Percentiles rank a stretch among this genome's conserved stretches.
These are phyloP conservation scores for Hycleus cichorii DNA, from an alignment of 1,140 invertebrate genomes.

Conservation along the genomic window DNA sequence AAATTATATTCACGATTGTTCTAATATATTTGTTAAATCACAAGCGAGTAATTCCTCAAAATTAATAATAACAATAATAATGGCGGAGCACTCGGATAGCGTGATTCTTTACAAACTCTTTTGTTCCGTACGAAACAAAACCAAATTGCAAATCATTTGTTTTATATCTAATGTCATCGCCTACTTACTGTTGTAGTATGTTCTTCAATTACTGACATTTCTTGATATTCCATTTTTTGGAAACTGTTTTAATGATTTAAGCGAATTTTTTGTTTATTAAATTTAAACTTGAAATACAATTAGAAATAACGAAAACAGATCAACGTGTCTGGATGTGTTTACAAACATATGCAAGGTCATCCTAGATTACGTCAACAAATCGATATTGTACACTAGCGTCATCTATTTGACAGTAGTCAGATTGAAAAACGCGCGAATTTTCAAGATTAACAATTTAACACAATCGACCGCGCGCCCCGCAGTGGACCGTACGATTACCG, in stretches of 20 bases:
- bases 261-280: not conserved
- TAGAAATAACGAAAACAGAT: slow-evolving; percentile 14
- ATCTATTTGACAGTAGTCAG: not conserved
- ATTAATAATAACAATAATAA: not conserved
- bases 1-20: not conserved
- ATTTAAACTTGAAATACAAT: not conserved
- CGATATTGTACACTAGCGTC: not conserved
- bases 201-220: slow-evolving; percentile 38
- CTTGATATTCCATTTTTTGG: slow-evolving; percentile 35
- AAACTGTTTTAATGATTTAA: not conserved
- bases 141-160: not conserved
- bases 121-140: not conserved
- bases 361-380: slow-evolving; percentile 20
- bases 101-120: not conserved
- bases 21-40: slow-evolving; percentile 3
- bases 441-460: no score
- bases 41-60: not conserved
- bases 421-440: no score
- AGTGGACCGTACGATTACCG: no score
- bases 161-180: slow-evolving; percentile 16
- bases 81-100: not conserved
- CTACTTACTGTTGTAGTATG: slow-evolving; percentile 33
- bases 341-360: slow-evolving; percentile 28
- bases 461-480: no score
- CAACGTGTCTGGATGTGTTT: slow-evolving; percentile 25